Base-by-base conservation (phyloP, 2,113 vertebrate species). In the Coturnix japonica region DNA sequence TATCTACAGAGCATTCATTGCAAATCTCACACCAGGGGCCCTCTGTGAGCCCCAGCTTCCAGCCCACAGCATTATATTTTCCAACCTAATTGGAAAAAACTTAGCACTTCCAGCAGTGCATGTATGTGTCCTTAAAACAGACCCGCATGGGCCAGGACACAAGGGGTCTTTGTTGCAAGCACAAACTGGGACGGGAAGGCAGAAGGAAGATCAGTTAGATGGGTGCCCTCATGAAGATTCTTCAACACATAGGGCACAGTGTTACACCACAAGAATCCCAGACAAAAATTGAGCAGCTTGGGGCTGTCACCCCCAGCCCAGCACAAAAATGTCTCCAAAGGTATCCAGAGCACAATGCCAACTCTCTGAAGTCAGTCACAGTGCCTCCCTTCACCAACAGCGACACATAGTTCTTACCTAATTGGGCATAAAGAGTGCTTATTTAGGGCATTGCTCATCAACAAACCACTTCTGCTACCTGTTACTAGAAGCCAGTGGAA, bases 261-360 rank as follows among this genome's bases (percentile, higher is more conserved):
- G 33, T 37, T 54, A 33, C 1, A 22, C 60, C 16, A 20, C 35
- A 54, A 49, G 17, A 64, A 39, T 13, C 59, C 56, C 37, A 46
- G 8, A 22, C 8, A 85, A 23, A 85, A 90, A 60, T 81, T 63
- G 65, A 54, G 12, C 77, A 74, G 41, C 69, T n/a, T 35, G 46
- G 35, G n/a, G 30, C 51, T 67, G 43, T 41, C 0, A 0, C 33
- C 47, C 76, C 56, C 1, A 2, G 11, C 18, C 13, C 31, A 82
- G 75, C 21, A 64, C 4, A 77, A 74, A 82, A 88, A 39, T 35
- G 65, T 6, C 70, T 77, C 53, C 73, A 17, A 69, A 76, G 25
- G 14, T 28, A 65, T 22, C 56, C 33, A 60, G 31, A 76, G 39
- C 9, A 23, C 33, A 13, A 11, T 7, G 25, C 15, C 60, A 70